Base-by-base conservation (phyloP, 2,888 invertebrate species). In the Operophtera brumata region DNA sequence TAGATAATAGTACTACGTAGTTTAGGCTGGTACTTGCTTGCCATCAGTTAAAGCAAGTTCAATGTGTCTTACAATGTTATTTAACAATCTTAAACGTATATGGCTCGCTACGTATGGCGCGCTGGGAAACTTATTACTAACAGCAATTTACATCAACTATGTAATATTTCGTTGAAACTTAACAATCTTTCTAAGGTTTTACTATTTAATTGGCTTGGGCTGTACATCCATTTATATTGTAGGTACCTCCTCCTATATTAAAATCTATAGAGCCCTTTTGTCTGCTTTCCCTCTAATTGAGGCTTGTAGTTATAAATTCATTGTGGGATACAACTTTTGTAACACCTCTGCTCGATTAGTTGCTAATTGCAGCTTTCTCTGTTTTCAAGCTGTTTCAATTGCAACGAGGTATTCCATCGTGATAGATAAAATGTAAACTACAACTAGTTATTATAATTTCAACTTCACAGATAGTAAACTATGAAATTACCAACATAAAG, bases 241-340 rank as follows among this genome's bases (percentile, higher is more conserved):
- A 60, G 61, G 36, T 53, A 53, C 35, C 39, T 26, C 26, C 40
- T 30, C 13, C 20, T 67, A 61, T 32, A 50, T 34, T 28, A 14
- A 9, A 51, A 20, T 46, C 47, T 39, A 50, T 56, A 69, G 51
- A 69, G 70, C 64, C 75, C 79, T 79, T 80, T 82, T 81, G 80
- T 85, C 66, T 77, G 73, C 86, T 88, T 88, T 88, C 87, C 77
- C 87, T 81, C 80, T 89, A 87, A 88, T 90, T 87, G 85, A 78
- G 67, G 67, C 81, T 80, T 82, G 85, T 85, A 81, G 80, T 81
- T 81, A 82, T 86, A 84, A 84, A 84, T 84, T 84, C 79, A 84
- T 82, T 83, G 82, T 79, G 76, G 77, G 75, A 75, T 80, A 85
- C 81, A 82, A 81, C 82, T 86, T 84, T 84, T 84, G 86, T 85